Evolutionary conservation across 2,888 invertebrate species (phyloP), one percentile per base, ranked within the genome.

Genomic region (Macrophya alboannulata): DNA sequence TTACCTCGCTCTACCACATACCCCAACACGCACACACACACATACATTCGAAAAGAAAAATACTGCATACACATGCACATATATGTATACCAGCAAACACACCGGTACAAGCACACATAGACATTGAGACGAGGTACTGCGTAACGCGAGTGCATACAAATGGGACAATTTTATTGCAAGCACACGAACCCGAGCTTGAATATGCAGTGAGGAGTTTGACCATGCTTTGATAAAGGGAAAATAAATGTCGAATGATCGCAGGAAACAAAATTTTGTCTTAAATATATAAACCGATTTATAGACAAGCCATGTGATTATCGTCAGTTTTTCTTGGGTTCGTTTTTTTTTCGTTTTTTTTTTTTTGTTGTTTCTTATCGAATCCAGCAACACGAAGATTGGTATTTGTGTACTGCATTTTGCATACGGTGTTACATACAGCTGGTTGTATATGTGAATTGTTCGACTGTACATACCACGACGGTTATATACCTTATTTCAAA

Each of bases 151-250:
- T 68, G 68, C 68, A 68, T 37, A 37, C 68, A 25, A 68, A 68
- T 68, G 31, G 68, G 68, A 37, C 68, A 37, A 68, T 68, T 68
- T 68, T 68, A 68, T 68, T 68, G 37, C 37, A 17, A 68, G 68
- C 68, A 25, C 1, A 9, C 4, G n/a, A 62, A 12, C 10, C 12
- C 17, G 31, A 68, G 31, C 8, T 55, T 55, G n/a, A 17, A 55
- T n/a, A 55, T 55, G 6, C 8, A 55, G 55, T 55, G 55, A n/a
- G n/a, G 12, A 62, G 62, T 62, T 62, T 62, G 12, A 62, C 62
- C 62, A 59, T 51, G 51, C 5, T 51, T 51, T 51, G 15, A 6
- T 5, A 5, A 17, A 55, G 55, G 8, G 8, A 31, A 31, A 31
- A 31, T 31, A 31, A 31, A 31, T 31, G 31, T 31, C 31, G 3